Evolutionary conservation across 2,888 invertebrate genomes (phyloP), one percentile per base, ranked within the genome.

Genomic region (Doris montereyensis): DNA sequence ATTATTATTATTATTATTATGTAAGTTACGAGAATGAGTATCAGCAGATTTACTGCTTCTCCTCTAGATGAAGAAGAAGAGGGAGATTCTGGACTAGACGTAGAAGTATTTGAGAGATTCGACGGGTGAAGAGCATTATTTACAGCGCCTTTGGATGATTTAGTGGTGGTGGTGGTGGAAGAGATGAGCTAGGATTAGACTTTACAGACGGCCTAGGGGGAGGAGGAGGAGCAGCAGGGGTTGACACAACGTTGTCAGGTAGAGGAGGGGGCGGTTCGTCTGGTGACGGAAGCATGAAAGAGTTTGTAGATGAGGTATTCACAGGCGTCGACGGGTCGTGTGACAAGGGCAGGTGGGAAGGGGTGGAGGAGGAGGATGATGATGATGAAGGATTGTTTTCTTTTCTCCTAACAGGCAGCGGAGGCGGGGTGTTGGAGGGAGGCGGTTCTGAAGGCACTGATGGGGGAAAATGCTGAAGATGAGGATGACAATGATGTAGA

Each of bases 241-340:
- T 70, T 32, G 81, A 65, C 21, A 74, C 71, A 58, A 81, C 41
- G 30, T 78, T 73, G n/a, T 71, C 10, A 34, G 83, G 87, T 13
- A 86, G 81, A 21, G 86, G 86, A 17, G 86, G 86, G 28, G 87
- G 87, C 30, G 87, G 86, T 30, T 85, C 87, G 57, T 84, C 84
- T 28, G 86, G 81, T 26, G 74, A 73, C 3, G 78, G 78, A 74
- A 67, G 78, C 57, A 67, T 21, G 58, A 8, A 68, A 34, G 60
- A 52, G 5, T 10, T 8, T n/a, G n/a, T n/a, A n/a, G n/a, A n/a
- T n/a, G n/a, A n/a, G n/a, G n/a, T n/a, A n/a, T n/a, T n/a, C n/a
- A n/a, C n/a, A 21, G 17, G 4, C 26, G 24, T 4, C 70, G 35
- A 4, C 21, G 76, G 35, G 13, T 32, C 24, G 28, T 52, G 13